Conservation (phyloP, 92 coral and sea anemone genomes). For the Epizoanthus ramosus region DNA sequence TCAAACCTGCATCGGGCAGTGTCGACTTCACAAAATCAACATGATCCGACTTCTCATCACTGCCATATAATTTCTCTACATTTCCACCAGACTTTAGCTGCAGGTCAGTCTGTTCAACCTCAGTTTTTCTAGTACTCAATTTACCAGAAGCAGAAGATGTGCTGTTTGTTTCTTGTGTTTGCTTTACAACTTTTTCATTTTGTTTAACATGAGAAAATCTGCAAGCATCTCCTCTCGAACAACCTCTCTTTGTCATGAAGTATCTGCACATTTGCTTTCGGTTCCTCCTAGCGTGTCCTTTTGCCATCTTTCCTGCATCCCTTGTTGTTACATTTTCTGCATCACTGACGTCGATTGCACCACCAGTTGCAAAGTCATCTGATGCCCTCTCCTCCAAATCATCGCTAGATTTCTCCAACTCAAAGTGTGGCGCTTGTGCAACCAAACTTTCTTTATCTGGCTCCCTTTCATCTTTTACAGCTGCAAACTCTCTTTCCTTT, state of each 20-base stretch:
- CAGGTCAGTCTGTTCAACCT: neutral
- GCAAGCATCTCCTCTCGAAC: conserved; percentile 50
- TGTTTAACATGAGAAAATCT: conserved; percentile 44
- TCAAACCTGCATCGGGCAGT: neutral
- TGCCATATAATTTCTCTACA: neutral
- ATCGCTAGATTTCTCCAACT: neutral
- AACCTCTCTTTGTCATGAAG: conserved; percentile 42
- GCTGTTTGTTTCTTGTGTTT: conserved; percentile 2
- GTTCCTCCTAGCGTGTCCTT: conserved; percentile 5
- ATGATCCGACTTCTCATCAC: neutral
- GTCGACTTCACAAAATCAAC: neutral
- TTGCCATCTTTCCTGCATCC: neutral
- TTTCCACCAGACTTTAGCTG: neutral
- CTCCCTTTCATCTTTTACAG: neutral
- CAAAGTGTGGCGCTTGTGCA: neutral
- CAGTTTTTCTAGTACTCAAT: neutral
- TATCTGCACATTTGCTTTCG: conserved; percentile 42
- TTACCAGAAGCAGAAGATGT: neutral
- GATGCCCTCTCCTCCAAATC: neutral
- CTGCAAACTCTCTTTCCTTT: neutral
- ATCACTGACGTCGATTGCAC: conserved; percentile 6
- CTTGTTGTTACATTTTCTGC: neutral
- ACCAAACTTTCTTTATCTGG: neutral
- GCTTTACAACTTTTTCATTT: neutral
- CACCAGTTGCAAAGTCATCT: neutral